Evolutionary conservation across 2,888 invertebrate genomes (phyloP).

Genomic region (Merodon equestris): DNA sequence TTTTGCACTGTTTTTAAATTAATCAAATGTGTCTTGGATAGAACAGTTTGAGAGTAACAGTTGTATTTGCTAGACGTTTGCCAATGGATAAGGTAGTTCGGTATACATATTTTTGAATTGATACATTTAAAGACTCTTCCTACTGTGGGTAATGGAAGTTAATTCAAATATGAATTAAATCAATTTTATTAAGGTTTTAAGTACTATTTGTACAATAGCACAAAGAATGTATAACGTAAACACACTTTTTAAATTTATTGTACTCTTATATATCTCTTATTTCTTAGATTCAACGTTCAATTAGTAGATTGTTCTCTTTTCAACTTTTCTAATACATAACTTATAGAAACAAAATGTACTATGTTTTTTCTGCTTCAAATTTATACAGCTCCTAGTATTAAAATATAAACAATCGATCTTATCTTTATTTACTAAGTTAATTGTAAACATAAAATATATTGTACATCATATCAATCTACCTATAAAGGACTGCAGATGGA

Average conservation of each 20-base stretch:
- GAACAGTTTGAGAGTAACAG: too few species aligned
- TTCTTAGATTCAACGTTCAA: slow-evolving; percentile 28
- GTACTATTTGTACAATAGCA: slow-evolving; percentile 34
- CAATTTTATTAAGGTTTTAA: slow-evolving; percentile 44
- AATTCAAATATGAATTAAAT: too few species aligned
- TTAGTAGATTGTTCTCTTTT: slow-evolving; percentile 29
- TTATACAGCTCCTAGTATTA: not conserved
- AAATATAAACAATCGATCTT: too few species aligned
- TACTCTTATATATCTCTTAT: not conserved
- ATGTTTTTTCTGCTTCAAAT: slow-evolving; percentile 5
- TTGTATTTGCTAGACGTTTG: too few species aligned
- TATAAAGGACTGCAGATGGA: slow-evolving; percentile 28
- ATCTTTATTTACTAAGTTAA: slow-evolving; percentile 52
- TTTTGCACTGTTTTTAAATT: too few species aligned
- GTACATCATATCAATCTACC: slow-evolving; percentile 64
- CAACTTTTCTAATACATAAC: slow-evolving; percentile 4
- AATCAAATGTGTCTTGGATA: too few species aligned
- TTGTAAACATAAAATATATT: slow-evolving; percentile 3
- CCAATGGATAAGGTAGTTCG: too few species aligned
- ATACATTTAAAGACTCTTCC: too few species aligned
- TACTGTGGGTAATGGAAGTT: too few species aligned
- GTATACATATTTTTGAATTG: too few species aligned
- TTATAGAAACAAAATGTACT: too few species aligned
- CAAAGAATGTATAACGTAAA: slow-evolving; percentile 47
- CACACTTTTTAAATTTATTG: slow-evolving; percentile 29